Conservation (phyloP, 2,113 vertebrate species). For the Gallinago paraguaiae region DNA sequence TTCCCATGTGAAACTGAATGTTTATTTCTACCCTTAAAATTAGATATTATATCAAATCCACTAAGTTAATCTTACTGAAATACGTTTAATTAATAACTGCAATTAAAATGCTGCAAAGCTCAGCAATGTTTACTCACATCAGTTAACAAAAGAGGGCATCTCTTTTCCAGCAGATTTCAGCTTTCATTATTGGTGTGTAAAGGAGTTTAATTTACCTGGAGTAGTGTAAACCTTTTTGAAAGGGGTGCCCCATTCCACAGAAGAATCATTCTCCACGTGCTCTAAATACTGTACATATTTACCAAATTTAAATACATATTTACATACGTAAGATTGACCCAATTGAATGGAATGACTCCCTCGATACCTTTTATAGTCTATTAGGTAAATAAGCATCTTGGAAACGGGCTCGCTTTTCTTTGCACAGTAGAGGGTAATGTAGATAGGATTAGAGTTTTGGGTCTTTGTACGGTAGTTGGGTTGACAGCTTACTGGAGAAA, state of each 20-base stretch:
- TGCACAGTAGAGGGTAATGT: neutral
- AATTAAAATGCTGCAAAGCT: neutral
- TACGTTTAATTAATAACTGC: neutral
- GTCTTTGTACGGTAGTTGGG: neutral
- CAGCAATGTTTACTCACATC: neutral
- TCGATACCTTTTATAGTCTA: constrained; percentile 53
- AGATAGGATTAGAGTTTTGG: constrained; percentile 4
- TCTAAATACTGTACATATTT: constrained; percentile 56
- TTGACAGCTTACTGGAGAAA: neutral
- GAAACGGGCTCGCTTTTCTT: neutral
- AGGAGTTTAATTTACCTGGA: constrained; percentile 18
- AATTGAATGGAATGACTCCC: constrained; percentile 40
- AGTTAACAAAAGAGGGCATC: constrained; percentile 10
- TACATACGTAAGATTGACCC: constrained; percentile 45
- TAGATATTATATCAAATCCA: neutral
- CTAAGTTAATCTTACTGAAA: neutral
- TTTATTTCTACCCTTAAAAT: neutral
- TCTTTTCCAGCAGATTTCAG: neutral
- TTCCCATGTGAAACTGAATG: constrained; percentile 7
- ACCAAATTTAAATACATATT: constrained; percentile 49
- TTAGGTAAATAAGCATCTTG: constrained; percentile 60
- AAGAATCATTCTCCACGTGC: neutral
- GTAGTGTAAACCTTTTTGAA: neutral
- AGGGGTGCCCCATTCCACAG: neutral
- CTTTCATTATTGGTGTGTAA: neutral